Conservation (phyloP, 2,797 vertebrate genomes). For the Notoglanidium macrostoma region DNA sequence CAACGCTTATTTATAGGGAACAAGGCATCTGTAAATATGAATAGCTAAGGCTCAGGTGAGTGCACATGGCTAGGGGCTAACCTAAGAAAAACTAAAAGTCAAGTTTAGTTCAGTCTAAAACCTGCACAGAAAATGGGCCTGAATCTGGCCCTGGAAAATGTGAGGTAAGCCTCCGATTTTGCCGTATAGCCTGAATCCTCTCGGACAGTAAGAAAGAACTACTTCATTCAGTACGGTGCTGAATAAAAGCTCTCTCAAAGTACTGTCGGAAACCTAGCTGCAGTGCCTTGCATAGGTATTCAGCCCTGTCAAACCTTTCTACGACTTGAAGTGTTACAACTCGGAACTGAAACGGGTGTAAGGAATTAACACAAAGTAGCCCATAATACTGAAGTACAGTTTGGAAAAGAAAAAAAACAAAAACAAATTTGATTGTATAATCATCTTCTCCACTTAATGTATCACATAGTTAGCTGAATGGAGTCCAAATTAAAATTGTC, state of each 20-base stretch:
- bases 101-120: not conserved
- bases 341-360: not conserved
- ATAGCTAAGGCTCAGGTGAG: constrained; percentile 16
- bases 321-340: constrained; percentile 10
- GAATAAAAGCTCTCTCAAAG: not conserved
- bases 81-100: not conserved
- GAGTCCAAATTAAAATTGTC: not conserved
- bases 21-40: constrained; percentile 15
- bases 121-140: constrained; percentile 4
- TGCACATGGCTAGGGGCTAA: not conserved
- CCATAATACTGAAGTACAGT: not conserved
- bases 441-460: not conserved
- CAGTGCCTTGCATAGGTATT: constrained; percentile 7
- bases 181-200: not conserved
- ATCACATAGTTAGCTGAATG: not conserved
- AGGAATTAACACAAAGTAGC: not conserved
- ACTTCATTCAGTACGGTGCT: not conserved
- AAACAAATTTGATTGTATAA: not conserved
- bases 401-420: not conserved
- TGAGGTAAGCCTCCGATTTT: constrained; percentile 8
- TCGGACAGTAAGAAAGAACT: not conserved
- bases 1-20: not conserved
- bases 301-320: not conserved
- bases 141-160: not conserved
- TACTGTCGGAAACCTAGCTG: constrained; percentile 1